Percentiles rank a stretch among this genome's conserved stretches.
phyloP scores from a whole-genome alignment of 53 echinoderm and acorn worm genomes.

The Astropecten irregularis region DNA sequence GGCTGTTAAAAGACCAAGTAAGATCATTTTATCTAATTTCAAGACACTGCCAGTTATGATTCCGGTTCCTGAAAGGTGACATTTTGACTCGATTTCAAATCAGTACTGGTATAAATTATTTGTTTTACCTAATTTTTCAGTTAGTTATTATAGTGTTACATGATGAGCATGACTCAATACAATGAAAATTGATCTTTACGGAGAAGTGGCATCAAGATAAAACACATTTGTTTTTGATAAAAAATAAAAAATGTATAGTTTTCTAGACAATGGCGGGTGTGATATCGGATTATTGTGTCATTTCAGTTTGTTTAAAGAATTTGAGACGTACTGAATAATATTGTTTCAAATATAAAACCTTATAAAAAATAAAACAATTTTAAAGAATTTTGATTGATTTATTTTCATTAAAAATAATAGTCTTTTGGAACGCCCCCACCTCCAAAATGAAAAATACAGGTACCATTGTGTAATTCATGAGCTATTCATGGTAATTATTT shows the following conservation, averaged over 20 bases:
- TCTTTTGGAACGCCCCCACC: no score
- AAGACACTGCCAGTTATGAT: no score
- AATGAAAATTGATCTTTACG: background rate
- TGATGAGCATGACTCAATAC: background rate
- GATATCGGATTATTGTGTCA: constrained; percentile 8
- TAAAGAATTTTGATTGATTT: no score
- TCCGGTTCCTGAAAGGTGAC: no score
- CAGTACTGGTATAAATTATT: constrained; percentile 1
- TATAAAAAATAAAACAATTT: background rate
- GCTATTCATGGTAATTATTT: background rate
- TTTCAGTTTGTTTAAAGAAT: constrained; percentile 11
- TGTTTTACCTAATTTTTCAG: background rate
- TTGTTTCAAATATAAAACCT: background rate
- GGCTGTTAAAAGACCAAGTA: no score
- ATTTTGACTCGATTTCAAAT: background rate
- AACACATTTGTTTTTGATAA: background rate
- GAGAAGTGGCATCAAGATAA: background rate
- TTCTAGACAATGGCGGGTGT: constrained; percentile 3
- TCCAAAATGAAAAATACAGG: no score
- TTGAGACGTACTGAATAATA: background rate
- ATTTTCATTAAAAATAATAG: no score
- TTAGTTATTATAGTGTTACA: background rate
- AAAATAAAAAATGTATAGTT: no score
- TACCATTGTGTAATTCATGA: no score
- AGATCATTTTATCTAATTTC: no score